phyloP scores from a whole-genome alignment of 2,888 invertebrate species.

The Agriopis aurantiaria region DNA sequence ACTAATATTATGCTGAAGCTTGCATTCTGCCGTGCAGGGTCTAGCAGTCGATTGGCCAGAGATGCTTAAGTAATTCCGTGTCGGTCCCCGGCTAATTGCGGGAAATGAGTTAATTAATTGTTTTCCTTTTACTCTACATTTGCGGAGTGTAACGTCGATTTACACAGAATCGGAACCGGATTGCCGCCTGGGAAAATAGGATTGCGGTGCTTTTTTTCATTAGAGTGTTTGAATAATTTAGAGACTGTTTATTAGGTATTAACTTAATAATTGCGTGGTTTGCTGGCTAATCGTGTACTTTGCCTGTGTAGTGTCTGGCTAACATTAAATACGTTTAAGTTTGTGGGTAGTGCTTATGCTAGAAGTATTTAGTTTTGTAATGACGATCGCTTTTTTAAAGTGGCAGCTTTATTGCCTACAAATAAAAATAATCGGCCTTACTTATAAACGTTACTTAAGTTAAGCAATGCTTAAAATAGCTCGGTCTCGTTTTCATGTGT shows the following conservation, averaged over 20 bases:
- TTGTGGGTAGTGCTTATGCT: too few species aligned
- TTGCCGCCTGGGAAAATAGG: conserved; percentile 26
- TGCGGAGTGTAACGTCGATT: conserved; percentile 56
- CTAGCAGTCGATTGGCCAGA: conserved; percentile 65
- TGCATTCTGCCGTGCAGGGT: conserved; percentile 44
- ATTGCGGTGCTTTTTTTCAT: conserved; percentile 22
- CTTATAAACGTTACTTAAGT: too few species aligned
- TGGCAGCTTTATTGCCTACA: too few species aligned
- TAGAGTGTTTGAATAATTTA: conserved; percentile 19
- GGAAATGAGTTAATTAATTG: conserved; percentile 82
- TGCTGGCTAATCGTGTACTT: not conserved
- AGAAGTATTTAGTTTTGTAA: too few species aligned
- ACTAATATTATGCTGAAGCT: not conserved
- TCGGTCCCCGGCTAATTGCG: conserved; percentile 78
- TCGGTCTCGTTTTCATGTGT: too few species aligned
- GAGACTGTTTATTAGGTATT: conserved; percentile 8
- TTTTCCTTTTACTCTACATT: conserved; percentile 77
- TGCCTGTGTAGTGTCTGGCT: not conserved
- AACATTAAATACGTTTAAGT: too few species aligned
- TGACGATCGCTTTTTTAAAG: too few species aligned
- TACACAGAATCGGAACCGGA: conserved; percentile 38
- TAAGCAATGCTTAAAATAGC: too few species aligned
- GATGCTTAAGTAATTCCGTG: conserved; percentile 77
- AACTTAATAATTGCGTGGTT: not conserved
- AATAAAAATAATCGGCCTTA: too few species aligned